A percentile compares a stretch with the other conserved stretches of the same genome.
Conservation (phyloP, 35 echinoderm and acorn worm species). For the Lytechinus variegatus region DNA sequence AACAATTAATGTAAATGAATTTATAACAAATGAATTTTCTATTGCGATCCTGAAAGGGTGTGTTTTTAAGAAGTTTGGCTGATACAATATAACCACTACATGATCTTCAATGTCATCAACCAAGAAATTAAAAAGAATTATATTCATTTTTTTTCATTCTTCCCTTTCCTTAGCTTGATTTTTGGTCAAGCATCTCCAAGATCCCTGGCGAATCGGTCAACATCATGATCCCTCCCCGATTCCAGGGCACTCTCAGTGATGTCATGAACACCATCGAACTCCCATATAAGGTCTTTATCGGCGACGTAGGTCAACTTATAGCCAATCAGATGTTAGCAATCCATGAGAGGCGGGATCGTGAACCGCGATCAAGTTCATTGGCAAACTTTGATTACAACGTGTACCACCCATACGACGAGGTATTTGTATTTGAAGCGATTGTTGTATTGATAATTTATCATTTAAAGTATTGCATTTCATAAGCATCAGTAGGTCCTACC, state of each 20-base stretch:
- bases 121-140: no score
- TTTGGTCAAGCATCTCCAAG: constrained; percentile 55
- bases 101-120: no score
- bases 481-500: no score
- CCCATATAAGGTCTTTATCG: constrained; percentile 45
- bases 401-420: constrained; percentile 80
- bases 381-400: constrained; percentile 75
- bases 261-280: constrained; percentile 46
- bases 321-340: constrained; percentile 34
- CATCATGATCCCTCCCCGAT: constrained; percentile 54
- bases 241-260: constrained; percentile 9
- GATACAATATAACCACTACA: no score
- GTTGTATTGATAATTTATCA: no score
- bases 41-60: no score
- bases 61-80: no score
- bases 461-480: no score
- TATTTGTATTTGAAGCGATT: constrained; percentile 14
- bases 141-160: not conserved
- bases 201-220: constrained; percentile 44
- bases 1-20: no score
- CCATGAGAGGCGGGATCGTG: not conserved
- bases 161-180: constrained; percentile 63
- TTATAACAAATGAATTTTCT: no score
- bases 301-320: constrained; percentile 62
- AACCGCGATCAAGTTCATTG: not conserved